phyloP scores from a whole-genome alignment of 2,888 invertebrate genomes.

The Crocallis elinguaria region DNA sequence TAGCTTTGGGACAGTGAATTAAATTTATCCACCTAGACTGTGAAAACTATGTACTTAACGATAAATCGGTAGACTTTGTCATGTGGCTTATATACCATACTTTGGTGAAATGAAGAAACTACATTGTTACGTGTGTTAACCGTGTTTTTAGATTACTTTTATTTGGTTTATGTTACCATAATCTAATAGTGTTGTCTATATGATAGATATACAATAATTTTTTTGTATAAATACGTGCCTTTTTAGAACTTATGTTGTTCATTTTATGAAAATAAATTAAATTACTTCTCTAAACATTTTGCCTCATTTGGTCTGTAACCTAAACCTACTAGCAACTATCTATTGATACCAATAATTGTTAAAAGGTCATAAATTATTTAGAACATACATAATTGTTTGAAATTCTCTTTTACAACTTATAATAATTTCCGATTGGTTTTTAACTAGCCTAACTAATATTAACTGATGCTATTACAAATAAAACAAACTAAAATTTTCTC shows the following conservation, averaged over 20 bases:
- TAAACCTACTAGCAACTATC: no score
- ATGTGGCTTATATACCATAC: no score
- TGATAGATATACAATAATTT: slow-evolving; percentile 37
- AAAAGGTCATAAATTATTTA: background rate
- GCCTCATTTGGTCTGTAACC: slow-evolving; percentile 6
- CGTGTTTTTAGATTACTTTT: slow-evolving; percentile 26
- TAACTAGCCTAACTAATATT: no score
- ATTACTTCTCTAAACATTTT: background rate
- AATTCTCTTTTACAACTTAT: no score
- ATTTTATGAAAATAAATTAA: slow-evolving; percentile 25
- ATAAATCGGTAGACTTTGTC: no score
- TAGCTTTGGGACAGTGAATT: slow-evolving; percentile 75
- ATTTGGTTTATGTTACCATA: slow-evolving; percentile 61
- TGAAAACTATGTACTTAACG: slow-evolving; percentile 1
- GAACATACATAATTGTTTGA: background rate
- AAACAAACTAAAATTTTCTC: no score
- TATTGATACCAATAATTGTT: background rate
- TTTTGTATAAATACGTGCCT: slow-evolving; percentile 36
- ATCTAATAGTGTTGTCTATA: slow-evolving; percentile 56
- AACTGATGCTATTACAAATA: no score
- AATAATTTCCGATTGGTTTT: no score
- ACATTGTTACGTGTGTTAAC: slow-evolving; percentile 2
- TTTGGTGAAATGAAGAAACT: slow-evolving; percentile 10
- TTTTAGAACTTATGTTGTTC: slow-evolving; percentile 22
- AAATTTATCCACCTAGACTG: background rate